Percentiles rank a stretch among this genome's conserved stretches.
These are phyloP conservation scores for Limnodromus scolopaceus DNA, from an alignment of 2,797 vertebrate species.

Conservation along the genomic window DNA sequence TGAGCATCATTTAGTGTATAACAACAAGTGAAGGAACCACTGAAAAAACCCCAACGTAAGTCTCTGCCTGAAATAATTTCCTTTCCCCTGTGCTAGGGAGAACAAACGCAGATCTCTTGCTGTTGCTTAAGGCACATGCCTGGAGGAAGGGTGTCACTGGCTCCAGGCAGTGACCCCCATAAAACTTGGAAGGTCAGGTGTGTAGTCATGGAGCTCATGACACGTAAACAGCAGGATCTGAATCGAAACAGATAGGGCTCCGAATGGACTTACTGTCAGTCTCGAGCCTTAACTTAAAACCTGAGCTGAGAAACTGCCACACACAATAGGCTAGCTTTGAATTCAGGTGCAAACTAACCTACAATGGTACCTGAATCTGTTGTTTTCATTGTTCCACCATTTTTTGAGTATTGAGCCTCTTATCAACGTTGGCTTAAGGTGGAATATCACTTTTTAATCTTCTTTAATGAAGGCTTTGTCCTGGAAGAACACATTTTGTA, in stretches of 20 bases:
- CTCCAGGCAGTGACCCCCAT: not conserved
- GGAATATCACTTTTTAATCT: not conserved
- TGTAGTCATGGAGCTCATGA: not conserved
- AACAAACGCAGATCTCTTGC: not conserved
- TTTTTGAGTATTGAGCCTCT: not conserved
- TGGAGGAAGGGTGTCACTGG: not conserved
- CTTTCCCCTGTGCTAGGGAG: not conserved
- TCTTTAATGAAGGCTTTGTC: not conserved
- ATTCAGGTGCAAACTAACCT: not conserved
- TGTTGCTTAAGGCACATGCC: not conserved
- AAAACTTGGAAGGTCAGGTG: not conserved
- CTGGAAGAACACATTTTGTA: slow-evolving; percentile 22
- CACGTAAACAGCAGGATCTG: not conserved
- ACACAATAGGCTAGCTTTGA: not conserved
- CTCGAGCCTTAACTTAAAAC: not conserved
- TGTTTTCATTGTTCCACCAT: not conserved
- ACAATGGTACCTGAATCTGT: not conserved
- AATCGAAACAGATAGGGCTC: not conserved
- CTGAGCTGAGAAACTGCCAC: not conserved
- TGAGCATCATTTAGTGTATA: not conserved
- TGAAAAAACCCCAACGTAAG: not conserved
- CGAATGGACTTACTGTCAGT: not conserved
- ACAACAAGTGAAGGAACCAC: not conserved
- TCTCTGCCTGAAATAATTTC: not conserved
- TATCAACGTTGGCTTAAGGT: not conserved